A percentile compares a stretch with the other conserved stretches of the same genome.
Evolutionary conservation across 2,888 invertebrate species (phyloP).

Genomic region (Eutolmus rufibarbis): DNA sequence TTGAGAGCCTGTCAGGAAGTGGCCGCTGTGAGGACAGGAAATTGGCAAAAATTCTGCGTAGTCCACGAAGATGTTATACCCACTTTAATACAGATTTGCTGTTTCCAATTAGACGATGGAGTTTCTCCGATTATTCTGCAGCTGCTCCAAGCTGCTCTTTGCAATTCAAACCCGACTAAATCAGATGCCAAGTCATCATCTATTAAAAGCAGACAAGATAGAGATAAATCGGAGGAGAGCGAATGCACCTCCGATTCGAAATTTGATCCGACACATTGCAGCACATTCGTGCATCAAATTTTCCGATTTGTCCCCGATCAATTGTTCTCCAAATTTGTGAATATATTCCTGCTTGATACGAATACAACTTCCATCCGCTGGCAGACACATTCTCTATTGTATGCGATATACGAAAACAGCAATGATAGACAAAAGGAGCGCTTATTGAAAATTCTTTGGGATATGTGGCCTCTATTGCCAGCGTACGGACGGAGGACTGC

Average conservation of each 20-base stretch:
- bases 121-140: slow-evolving; percentile 91
- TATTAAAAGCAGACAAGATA: slow-evolving; percentile 66
- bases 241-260: slow-evolving; percentile 68
- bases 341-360: slow-evolving; percentile 90
- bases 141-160: slow-evolving; percentile 87
- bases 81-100: slow-evolving; percentile 84
- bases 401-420: slow-evolving; percentile 87
- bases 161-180: slow-evolving; percentile 62
- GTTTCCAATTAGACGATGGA: slow-evolving; percentile 82
- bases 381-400: slow-evolving; percentile 90
- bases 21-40: slow-evolving; percentile 86
- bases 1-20: slow-evolving; percentile 93
- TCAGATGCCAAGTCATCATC: slow-evolving; percentile 50
- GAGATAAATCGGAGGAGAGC: slow-evolving; percentile 73
- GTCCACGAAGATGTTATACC: slow-evolving; percentile 77
- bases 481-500: slow-evolving; percentile 92
- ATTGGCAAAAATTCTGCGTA: slow-evolving; percentile 92
- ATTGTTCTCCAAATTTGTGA: slow-evolving; percentile 73
- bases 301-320: slow-evolving; percentile 68
- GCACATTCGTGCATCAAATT: slow-evolving; percentile 73
- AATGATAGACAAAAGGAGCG: slow-evolving; percentile 78
- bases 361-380: slow-evolving; percentile 92
- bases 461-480: slow-evolving; percentile 88
- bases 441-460: slow-evolving; percentile 86
- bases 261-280: slow-evolving; percentile 73